phyloP scores from a whole-genome alignment of 2,888 invertebrate species.

The Drosophila stalkeri region DNA sequence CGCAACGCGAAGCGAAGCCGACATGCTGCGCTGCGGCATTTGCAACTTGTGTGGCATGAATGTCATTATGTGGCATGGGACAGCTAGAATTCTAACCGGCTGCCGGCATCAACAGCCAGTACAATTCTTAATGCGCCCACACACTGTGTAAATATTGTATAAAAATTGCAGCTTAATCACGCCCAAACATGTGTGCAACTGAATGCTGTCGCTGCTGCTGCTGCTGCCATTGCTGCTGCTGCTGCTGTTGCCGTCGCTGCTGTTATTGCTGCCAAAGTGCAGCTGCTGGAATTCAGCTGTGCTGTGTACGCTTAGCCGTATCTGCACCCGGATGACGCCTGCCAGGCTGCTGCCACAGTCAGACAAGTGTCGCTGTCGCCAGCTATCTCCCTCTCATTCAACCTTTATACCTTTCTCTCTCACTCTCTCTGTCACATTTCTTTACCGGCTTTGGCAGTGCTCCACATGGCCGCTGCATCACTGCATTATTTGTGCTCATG shows the following conservation, averaged over 20 bases:
- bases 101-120: background rate
- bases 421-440: conserved; percentile 31
- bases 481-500: conserved; percentile 74
- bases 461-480: conserved; percentile 66
- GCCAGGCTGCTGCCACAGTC: conserved; percentile 66
- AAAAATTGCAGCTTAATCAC: conserved; percentile 80
- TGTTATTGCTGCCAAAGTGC: conserved; percentile 64
- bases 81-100: conserved; percentile 23
- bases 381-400: background rate
- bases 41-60: conserved; percentile 64
- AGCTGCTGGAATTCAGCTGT: conserved; percentile 33
- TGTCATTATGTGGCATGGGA: conserved; percentile 65
- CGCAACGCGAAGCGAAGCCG: background rate
- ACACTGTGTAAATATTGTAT: conserved; percentile 68
- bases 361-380: conserved; percentile 54
- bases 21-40: conserved; percentile 49
- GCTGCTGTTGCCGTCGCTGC: conserved; percentile 23
- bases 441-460: conserved; percentile 71
- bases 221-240: background rate
- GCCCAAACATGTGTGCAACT: conserved; percentile 54
- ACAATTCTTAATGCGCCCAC: conserved; percentile 31
- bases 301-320: conserved; percentile 51
- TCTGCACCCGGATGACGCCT: conserved; percentile 64
- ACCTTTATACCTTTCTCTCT: background rate
- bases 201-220: conserved; percentile 45